Base-by-base conservation (phyloP, 2,888 invertebrate species). In the Cyrtodaria siliqua region DNA sequence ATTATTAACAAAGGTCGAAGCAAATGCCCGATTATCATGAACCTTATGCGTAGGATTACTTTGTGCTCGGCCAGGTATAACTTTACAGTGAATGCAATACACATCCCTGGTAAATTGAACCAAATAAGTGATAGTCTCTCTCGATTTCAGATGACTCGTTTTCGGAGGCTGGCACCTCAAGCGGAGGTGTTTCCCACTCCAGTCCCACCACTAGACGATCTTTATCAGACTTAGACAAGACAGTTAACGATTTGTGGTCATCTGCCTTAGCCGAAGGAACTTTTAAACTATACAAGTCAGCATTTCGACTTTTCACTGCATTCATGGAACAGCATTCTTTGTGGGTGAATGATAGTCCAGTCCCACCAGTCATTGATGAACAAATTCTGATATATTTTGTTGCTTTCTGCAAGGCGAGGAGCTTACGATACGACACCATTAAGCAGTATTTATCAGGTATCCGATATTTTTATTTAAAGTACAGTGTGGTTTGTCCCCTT, bases 71-170 rank as follows among this genome's bases (percentile, higher is more conserved):
- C 38, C 1, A 20, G 6, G 33, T 8, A 24, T 18, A 42, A 42
- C 29, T 56, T 56, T 33, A 3, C 6, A 24, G 26, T 26, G 18
- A 6, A 60, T 18, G 69, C 74, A 63, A 60, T 4, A 44, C 44
- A 44, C 20, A 44, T 44, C 3, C 44, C 44, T 9, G 44, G 44
- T 9, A 44, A 44, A 44, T 1, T 18, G 14, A 62, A 33, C 12
- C 6, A 8, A 33, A 4, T 33, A 33, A 23, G 33, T 20, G 50
- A 62, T 29, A 20, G 50, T 62, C 62, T 62, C 29, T 50, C 62
- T 50, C 52, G 62, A 2, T 62, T 62, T 24, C 52, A 62, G 62
- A 23, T 62, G 12, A 38, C 29, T 12, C 29, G 62, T 0, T 50
- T 62, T 38, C 18, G 52, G 52, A 1, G 9, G 18, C 20, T 38